Evolutionary conservation across 92 coral and sea anemone species (phyloP), one percentile per base, ranked within the genome.

Genomic region (Parazoanthus darwini): DNA sequence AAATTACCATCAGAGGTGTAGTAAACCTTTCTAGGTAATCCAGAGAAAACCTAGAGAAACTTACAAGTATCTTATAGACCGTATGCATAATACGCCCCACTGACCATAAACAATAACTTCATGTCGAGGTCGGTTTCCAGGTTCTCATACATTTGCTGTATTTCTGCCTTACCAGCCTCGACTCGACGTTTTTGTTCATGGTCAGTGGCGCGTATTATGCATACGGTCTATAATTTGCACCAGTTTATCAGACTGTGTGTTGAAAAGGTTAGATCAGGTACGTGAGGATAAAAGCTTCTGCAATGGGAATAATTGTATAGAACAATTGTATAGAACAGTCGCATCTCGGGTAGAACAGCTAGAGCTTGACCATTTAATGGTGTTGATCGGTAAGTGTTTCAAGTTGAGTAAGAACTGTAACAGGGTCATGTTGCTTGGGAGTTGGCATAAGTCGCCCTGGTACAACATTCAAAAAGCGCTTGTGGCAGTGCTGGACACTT

Each of bases 331-430:
- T 68, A 63, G 36, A n/a, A 37, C 38, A 29, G 22, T 82, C 37
- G 50, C 74, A 82, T 82, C 74, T 82, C 86, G 16, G 75, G 54
- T 82, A 23, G 26, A 76, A 76, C 51, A 16, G 80, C 42, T 76
- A 39, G 22, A 76, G 80, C 23, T 37, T 22, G 26, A 58, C 66
- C 66, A 58, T 58, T 58, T 58, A 8, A 35, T 37, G 78, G n/a
- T 36, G 78, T 74, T 74, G 78, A 42, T 20, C 37, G 48, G 43
- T 74, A 16, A 16, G 26, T 3, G 23, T 74, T 74, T 74, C 48
- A 74, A 10, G 78, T 35, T 74, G 66, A 58, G 2, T 10, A 14
- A 10, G 66, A 58, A 18, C 22, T 58, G 20, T 58, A 6, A 11
- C 0, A 58, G 1, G 66, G 22, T 58, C 15, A 1, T 13, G 66